Percentiles rank a stretch among this genome's conserved stretches.
phyloP scores from a whole-genome alignment of 1,140 invertebrate genomes.

The Gyrodactylus salaris region DNA sequence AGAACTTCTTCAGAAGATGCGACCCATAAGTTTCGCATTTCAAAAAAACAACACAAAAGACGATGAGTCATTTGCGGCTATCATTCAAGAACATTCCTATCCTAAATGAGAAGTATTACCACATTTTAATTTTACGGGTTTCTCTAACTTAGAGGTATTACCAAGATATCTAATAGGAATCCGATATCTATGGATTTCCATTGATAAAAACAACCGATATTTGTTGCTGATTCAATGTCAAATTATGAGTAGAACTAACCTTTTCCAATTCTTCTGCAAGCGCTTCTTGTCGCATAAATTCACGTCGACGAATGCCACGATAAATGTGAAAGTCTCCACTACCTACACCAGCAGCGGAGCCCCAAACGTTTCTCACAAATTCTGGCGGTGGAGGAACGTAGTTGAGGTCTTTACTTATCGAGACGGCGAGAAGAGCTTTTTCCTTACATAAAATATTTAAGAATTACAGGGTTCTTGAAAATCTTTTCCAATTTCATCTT shows the following conservation, averaged over 20 bases:
- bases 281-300: conserved; percentile 44
- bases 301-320: conserved; percentile 55
- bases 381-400: neutral
- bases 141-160: too few relatives aligned
- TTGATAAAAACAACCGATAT: too few relatives aligned
- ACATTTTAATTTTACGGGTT: too few relatives aligned
- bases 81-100: too few relatives aligned
- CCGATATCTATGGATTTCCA: too few relatives aligned
- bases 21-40: too few relatives aligned
- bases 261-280: neutral
- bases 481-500: neutral
- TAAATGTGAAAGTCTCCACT: conserved; percentile 96
- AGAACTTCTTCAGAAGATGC: too few relatives aligned
- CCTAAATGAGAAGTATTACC: too few relatives aligned
- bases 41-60: too few relatives aligned
- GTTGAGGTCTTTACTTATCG: neutral
- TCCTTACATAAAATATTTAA: neutral
- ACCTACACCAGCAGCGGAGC: conserved; percentile 71
- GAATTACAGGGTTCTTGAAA: neutral
- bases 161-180: too few relatives aligned
- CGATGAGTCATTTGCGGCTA: too few relatives aligned
- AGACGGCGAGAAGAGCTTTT: neutral
- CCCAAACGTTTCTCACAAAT: conserved; percentile 11
- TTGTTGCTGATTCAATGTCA: too few relatives aligned
- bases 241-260: neutral